phyloP scores from a whole-genome alignment of 2,113 vertebrate genomes.

The Barbus barbus region DNA sequence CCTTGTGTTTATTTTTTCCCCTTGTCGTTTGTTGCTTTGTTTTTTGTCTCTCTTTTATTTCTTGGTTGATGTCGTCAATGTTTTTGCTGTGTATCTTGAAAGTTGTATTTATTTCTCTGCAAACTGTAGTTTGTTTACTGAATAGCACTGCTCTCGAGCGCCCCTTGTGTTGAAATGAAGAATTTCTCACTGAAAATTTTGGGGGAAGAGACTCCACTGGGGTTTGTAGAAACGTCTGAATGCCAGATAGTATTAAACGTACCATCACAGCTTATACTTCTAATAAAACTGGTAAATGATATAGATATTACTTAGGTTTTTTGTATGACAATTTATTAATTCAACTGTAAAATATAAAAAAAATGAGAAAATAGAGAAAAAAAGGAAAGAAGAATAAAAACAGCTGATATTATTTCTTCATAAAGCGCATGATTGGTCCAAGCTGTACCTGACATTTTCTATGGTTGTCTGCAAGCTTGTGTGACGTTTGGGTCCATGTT shows the following conservation, averaged over 20 bases:
- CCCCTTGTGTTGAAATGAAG: slow-evolving; percentile 69
- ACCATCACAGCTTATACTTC: slow-evolving; percentile 91
- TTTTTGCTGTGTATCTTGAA: slow-evolving; percentile 83
- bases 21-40: slow-evolving; percentile 83
- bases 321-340: slow-evolving; percentile 92
- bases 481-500: slow-evolving; percentile 95
- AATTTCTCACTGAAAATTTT: slow-evolving; percentile 70
- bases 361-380: slow-evolving; percentile 63
- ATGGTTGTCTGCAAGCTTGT: slow-evolving; percentile 98
- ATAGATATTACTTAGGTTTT: slow-evolving; percentile 91
- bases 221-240: slow-evolving; percentile 86
- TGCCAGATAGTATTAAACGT: slow-evolving; percentile 92
- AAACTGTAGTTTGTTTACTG: slow-evolving; percentile 97
- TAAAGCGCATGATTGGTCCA: slow-evolving; percentile 96
- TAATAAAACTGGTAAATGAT: slow-evolving; percentile 91
- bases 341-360: slow-evolving; percentile 82
- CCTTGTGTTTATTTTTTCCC: slow-evolving; percentile 72
- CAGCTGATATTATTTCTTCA: slow-evolving; percentile 91
- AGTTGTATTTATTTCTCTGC: slow-evolving; percentile 99
- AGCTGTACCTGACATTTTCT: slow-evolving; percentile 96
- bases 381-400: slow-evolving; percentile 67
- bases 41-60: slow-evolving; percentile 87
- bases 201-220: slow-evolving; percentile 70
- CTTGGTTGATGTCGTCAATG: slow-evolving; percentile 67
- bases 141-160: slow-evolving; percentile 94